A percentile compares a stretch with the other conserved stretches of the same genome.
Evolutionary conservation across 2,888 invertebrate species (phyloP).

Genomic region (Tricholauxania praeusta): DNA sequence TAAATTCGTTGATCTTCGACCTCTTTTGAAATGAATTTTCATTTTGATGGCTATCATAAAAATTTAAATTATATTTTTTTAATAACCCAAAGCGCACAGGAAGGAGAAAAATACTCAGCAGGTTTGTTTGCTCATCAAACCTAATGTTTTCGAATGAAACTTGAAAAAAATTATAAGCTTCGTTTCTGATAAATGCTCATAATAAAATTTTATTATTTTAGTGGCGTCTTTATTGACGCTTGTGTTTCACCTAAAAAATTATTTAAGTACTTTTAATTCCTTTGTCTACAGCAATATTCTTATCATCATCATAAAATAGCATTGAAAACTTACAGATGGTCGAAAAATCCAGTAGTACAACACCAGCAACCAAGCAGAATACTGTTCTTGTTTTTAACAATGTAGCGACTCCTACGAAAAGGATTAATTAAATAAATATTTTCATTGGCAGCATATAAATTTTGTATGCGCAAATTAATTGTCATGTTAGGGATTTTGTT

Average conservation of each 20-base stretch:
- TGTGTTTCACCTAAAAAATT: slow-evolving; percentile 32
- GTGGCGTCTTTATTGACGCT: background rate
- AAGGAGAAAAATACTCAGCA: no score
- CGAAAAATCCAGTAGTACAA: background rate
- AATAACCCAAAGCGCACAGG: slow-evolving; percentile 1
- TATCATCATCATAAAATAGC: slow-evolving; percentile 38
- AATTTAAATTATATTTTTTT: slow-evolving; percentile 35
- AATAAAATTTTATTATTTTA: slow-evolving; percentile 39
- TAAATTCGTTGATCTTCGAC: slow-evolving; percentile 48
- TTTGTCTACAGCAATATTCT: slow-evolving; percentile 26
- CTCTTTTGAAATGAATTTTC: slow-evolving; percentile 37
- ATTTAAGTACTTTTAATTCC: slow-evolving; percentile 37
- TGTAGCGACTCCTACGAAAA: slow-evolving; percentile 35
- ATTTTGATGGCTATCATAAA: slow-evolving; percentile 34
- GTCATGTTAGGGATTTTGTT: background rate
- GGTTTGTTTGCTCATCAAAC: no score
- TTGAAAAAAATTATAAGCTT: no score
- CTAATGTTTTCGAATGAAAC: no score
- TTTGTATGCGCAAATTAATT: slow-evolving; percentile 16
- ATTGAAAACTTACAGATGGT: slow-evolving; percentile 36
- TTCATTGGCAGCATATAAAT: slow-evolving; percentile 24
- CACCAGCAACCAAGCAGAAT: background rate
- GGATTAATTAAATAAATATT: slow-evolving; percentile 39
- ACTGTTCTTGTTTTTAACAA: background rate
- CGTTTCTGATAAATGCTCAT: slow-evolving; percentile 20